phyloP scores from a whole-genome alignment of 2,888 invertebrate genomes.

The Trissoscelio sp. region DNA sequence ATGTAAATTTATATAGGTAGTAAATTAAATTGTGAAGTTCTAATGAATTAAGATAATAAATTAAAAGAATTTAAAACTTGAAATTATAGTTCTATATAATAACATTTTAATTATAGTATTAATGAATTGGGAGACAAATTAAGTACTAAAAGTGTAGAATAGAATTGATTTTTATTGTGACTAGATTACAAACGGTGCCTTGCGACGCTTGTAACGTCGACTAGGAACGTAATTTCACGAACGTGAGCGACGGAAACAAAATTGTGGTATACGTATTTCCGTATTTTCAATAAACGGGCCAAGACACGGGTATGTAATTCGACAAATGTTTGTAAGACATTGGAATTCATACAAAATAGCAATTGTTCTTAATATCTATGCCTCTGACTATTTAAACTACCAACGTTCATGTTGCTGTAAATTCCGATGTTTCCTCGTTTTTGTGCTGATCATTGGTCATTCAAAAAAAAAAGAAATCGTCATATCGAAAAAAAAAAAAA shows the following conservation, averaged over 20 bases:
- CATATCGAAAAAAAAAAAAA: constrained; percentile 14
- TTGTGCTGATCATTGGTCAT: constrained; percentile 10
- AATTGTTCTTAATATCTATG: constrained; percentile 79
- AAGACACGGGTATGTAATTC: constrained; percentile 79
- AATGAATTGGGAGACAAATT: constrained; percentile 30
- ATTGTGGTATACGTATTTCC: constrained; percentile 51
- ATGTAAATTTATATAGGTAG: too few relatives aligned
- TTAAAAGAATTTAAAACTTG: too few relatives aligned
- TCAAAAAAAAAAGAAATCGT: constrained; percentile 12
- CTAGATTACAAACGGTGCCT: constrained; percentile 83
- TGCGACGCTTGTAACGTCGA: constrained; percentile 80
- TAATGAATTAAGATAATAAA: too few relatives aligned
- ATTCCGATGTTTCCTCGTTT: constrained; percentile 22
- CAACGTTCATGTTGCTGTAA: constrained; percentile 39
- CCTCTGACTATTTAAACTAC: constrained; percentile 76
- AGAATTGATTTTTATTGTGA: constrained; percentile 83
- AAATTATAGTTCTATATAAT: too few relatives aligned
- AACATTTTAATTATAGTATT: too few relatives aligned
- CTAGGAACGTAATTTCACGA: constrained; percentile 78
- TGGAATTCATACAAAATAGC: constrained; percentile 83
- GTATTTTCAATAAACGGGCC: constrained; percentile 63
- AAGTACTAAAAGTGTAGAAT: constrained; percentile 75
- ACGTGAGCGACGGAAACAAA: constrained; percentile 71
- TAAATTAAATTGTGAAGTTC: too few relatives aligned
- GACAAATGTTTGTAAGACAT: constrained; percentile 81